Evolutionary conservation across 2,797 vertebrate genomes (phyloP), one percentile per base, ranked within the genome.

Genomic region (Diceros bicornis): DNA sequence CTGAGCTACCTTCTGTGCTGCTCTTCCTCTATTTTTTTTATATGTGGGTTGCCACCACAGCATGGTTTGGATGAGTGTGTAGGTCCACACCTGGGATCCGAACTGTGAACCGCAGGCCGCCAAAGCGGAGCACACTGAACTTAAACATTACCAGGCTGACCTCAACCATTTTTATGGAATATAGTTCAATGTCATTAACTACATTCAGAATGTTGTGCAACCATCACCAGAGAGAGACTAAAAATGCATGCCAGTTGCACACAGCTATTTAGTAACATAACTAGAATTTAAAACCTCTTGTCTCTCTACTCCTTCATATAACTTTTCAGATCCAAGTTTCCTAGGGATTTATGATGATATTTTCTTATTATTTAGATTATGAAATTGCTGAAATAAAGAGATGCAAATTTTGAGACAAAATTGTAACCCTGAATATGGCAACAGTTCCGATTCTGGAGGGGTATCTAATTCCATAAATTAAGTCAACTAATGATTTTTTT

Each of bases 361-460:
- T 69, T 88, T 86, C 16, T 91, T 32, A 94, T 77, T 85, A 87
- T 75, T 93, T 77, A 55, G 44, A 64, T 44, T 81, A 62, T 89
- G 64, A 69, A 13, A 69, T 77, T 64, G 17, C 7, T 93, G 57
- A 93, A 92, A 83, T 75, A 96, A 75, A 64, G 6, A 96, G 79
- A 96, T 47, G 18, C 8, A 86, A n/a, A 68, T 34, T 78, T 68
- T 85, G 57, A 89, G 37, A 44, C 20, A 94, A 86, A 89, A 68
- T 71, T 12, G 2, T 84, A 77, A 41, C 13, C 62, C 32, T 84
- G 47, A 77, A 75, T 52, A 61, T 87, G 4, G 16, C 62, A 44
- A 50, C 11, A 78, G 18, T 77, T 85, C 78, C 57, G 12, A 72
- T 84, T 89, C 55, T 61, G 1, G 29, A 64, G 37, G 6, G 32